Percentiles rank a stretch among this genome's conserved stretches.
Evolutionary conservation across 2,797 vertebrate genomes (phyloP).

Genomic region (Syngnathus rostellatus): DNA sequence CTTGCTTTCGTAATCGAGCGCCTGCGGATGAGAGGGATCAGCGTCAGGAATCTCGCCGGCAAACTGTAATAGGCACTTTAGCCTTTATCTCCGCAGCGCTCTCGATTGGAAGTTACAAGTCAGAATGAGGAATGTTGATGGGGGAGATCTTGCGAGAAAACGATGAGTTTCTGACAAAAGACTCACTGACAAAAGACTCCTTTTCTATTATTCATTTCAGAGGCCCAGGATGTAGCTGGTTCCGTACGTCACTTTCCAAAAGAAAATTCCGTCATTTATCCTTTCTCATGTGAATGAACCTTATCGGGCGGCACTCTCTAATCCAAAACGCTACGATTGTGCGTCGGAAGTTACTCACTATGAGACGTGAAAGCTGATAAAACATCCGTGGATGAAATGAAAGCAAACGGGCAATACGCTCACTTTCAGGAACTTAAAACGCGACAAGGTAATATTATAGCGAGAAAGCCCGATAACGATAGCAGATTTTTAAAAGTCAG

Average conservation of each 20-base stretch:
- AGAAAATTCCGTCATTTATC: conserved; percentile 35
- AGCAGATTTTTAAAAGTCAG: background rate
- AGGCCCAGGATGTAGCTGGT: conserved; percentile 42
- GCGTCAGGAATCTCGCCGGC: conserved; percentile 23
- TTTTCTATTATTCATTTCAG: conserved; percentile 47
- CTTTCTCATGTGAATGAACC: conserved; percentile 20
- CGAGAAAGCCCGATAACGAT: background rate
- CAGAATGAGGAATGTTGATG: conserved; percentile 41
- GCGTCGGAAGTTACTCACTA: conserved; percentile 13
- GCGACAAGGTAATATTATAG: background rate
- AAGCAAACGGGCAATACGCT: background rate
- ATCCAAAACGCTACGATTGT: conserved; percentile 35
- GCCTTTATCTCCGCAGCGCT: conserved; percentile 46
- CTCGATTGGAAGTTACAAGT: conserved; percentile 46
- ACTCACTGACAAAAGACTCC: conserved; percentile 22
- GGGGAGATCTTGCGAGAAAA: conserved; percentile 28
- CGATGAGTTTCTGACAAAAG: conserved; percentile 27
- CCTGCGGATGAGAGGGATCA: conserved; percentile 64
- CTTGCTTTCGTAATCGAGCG: conserved; percentile 91
- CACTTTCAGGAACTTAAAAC: conserved; percentile 1
- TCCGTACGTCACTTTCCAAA: conserved; percentile 24
- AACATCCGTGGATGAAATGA: background rate
- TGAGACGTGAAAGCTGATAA: background rate
- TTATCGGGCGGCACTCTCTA: conserved; percentile 37
- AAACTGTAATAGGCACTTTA: conserved; percentile 43